Evolutionary conservation across 2,888 invertebrate species (phyloP), one percentile per base, ranked within the genome.

Genomic region (Napeogenes inachia): DNA sequence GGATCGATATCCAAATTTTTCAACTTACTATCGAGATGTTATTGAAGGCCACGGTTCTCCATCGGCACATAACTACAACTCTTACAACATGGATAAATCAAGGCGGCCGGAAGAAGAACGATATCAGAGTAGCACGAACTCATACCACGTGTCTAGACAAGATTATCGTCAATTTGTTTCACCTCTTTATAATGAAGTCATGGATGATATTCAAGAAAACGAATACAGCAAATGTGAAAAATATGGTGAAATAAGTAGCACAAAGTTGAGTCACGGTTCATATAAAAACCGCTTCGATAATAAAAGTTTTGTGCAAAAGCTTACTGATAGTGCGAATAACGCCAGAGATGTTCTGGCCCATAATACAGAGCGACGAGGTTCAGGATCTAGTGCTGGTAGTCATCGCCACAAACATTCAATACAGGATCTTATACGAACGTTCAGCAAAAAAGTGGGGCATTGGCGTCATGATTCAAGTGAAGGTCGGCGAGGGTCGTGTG

Each of bases 381-480:
- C 89, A 5, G 87, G 81, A 21, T 85, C 87, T 13, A 84, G 82
- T 66, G 70, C 71, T 5, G 81, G 81, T 68, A 78, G 84, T 21
- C 69, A 68, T 42, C 85, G 77, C 55, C 91, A 93, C 71, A 93
- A 93, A 75, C 93, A 92, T 75, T 93, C 95, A 35, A 94, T 96
- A 73, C 95, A 95, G 75, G 95, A 95, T 75, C 84, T 96, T 80
- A 93, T 96, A 58, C 92, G 94, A 70, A 93, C 94, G 73, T 94
- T 95, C 71, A 93, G 95, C 33, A 94, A 95, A 77, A 94, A 94
- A 79, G 92, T 95, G 57, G 94, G 94, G 33, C 92, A 94, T 71
- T 95, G 95, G 92, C 91, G 95, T 55, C 89, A 92, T 60, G 93
- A 93, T 66, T 66, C 78, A 2, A 72, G 76, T 46, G 93, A 92